Base-by-base conservation (phyloP, 1,140 invertebrate genomes). In the Drosophila nikananu region DNA sequence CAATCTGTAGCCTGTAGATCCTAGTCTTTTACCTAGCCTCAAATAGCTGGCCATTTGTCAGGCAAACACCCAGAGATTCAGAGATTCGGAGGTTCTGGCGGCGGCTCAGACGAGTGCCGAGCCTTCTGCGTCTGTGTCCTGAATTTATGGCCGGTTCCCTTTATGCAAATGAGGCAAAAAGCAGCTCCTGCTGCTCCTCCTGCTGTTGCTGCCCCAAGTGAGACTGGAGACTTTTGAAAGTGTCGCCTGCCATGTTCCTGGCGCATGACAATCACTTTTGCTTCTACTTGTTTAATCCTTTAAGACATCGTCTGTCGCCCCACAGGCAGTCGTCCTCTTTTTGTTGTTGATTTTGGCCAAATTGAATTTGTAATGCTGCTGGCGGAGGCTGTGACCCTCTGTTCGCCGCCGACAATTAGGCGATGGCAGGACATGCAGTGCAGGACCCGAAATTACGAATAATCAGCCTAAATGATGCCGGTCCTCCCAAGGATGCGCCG, bases 81-180 rank as follows among this genome's bases (percentile, higher is more conserved):
- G 39, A 71, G 70, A 49, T 49, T 44, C 68, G 57, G 35, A 73
- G 71, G 52, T 35, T 44, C 27, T 54, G 54, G 19, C 49, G 52
- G 32, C 49, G 49, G 46, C 67, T 64, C 44, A 55, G 70, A 52
- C 57, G 54, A 51, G 39, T 58, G 37, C 55, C 60, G 54, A 73
- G 55, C 54, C 54, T 35, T 39, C 54, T 57, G 54, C 51, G 81
- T 84, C 81, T 84, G 83, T 60, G 57, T 51, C 54, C 23, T 52
- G 66, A 83, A 87, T 89, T 83, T 89, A 87, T 83, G 65, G 83
- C 77, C 77, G 73, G 72, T 78, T 78, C 75, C 78, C 70, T 89
- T 86, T 87, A 87, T 87, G 83, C 74, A 87, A 87, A 87, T 87
- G 86, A 75, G 72, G 68, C 81, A 66, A 78, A 75, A 84, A 74